phyloP scores from a whole-genome alignment of 2,888 invertebrate species.

The Lochmaea capreae region DNA sequence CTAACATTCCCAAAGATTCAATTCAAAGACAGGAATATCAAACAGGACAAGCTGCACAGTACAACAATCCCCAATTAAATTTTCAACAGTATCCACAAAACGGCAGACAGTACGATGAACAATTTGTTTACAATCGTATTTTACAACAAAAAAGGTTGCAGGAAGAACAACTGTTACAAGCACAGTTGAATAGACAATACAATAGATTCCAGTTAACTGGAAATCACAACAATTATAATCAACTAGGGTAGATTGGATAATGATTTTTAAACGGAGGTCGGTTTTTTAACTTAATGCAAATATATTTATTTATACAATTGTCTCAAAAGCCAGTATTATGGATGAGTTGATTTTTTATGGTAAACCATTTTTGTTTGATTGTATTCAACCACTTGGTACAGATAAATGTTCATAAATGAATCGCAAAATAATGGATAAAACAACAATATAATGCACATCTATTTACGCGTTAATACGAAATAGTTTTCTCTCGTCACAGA shows the following conservation, averaged over 20 bases:
- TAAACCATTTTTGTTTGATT: too few species aligned
- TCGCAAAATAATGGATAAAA: too few species aligned
- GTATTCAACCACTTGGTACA: too few species aligned
- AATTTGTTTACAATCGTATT: conserved; percentile 53
- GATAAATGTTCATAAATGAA: too few species aligned
- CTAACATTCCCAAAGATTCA: conserved; percentile 8
- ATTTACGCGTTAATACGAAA: too few species aligned
- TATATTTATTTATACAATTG: neutral
- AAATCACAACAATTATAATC: conserved; percentile 52
- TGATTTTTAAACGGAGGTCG: neutral
- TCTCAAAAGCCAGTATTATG: neutral
- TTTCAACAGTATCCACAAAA: conserved; percentile 47
- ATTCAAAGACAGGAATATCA: neutral
- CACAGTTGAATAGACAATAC: conserved; percentile 56
- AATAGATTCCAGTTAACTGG: conserved; percentile 58
- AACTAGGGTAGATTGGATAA: conserved; percentile 48
- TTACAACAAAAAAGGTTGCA: conserved; percentile 51
- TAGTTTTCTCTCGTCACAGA: too few species aligned
- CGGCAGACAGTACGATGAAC: conserved; percentile 53
- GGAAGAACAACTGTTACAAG: conserved; percentile 55
- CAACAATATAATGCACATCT: too few species aligned
- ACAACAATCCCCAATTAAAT: conserved; percentile 19
- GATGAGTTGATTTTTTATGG: neutral
- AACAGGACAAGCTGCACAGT: neutral
- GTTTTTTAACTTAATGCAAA: neutral